Conservation (phyloP, 2,113 vertebrate genomes). For the Arizona elegans region DNA sequence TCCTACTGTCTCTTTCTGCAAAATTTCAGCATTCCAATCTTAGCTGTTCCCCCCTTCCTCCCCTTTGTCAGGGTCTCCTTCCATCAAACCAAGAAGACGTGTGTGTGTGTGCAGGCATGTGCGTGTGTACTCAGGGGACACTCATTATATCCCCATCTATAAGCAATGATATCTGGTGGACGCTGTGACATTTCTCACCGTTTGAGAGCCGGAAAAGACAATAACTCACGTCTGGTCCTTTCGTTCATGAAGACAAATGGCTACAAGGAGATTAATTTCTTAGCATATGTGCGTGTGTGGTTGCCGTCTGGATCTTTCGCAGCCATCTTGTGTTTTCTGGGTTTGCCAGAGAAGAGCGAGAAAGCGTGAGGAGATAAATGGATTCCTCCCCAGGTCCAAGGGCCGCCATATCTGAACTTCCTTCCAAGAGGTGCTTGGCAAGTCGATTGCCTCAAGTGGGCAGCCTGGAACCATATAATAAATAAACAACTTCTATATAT, state of each 20-base stretch:
- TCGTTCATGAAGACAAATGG: background rate
- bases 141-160: slow-evolving; percentile 22
- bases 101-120: background rate
- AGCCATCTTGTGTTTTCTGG: background rate
- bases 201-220: slow-evolving; percentile 14
- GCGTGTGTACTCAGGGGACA: background rate
- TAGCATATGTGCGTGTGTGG: background rate
- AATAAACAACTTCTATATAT: background rate
- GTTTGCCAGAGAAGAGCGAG: background rate
- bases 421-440: background rate
- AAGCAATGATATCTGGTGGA: background rate
- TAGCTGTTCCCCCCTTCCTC: fast-evolving
- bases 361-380: background rate
- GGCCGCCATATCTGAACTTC: background rate
- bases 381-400: background rate
- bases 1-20: background rate
- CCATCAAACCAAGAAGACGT: fast-evolving
- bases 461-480: background rate
- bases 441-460: background rate
- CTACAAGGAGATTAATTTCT: fast-evolving
- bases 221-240: background rate
- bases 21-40: background rate
- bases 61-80: background rate
- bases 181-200: slow-evolving; percentile 27
- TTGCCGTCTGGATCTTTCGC: background rate